Percentiles rank a stretch among this genome's conserved stretches.
These are phyloP conservation scores for Dicyrtoma fusca DNA, from an alignment of 2,888 invertebrate species.

Conservation along the genomic window DNA sequence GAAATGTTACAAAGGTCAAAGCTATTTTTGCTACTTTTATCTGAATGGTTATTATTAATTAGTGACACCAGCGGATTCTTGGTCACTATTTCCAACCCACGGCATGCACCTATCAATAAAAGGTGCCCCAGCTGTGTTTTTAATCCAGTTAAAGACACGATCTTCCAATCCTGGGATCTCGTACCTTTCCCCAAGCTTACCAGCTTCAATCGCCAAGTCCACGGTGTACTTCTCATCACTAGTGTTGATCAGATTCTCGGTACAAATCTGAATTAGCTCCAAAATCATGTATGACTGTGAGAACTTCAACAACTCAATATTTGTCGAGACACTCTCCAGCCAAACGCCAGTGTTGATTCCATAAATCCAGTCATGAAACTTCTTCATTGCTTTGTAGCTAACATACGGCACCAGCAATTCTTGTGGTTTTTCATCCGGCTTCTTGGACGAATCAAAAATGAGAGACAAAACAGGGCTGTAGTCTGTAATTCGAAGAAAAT, in stretches of 20 bases:
- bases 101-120: too few species aligned
- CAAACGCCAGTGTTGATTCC: background rate
- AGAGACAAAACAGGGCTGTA: too few species aligned
- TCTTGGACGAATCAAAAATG: too few species aligned
- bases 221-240: background rate
- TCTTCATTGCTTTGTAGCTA: too few species aligned
- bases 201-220: background rate
- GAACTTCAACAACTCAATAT: background rate
- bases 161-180: background rate
- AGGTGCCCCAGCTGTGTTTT: background rate
- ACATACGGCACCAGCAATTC: too few species aligned
- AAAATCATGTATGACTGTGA: background rate
- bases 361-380: background rate
- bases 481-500: too few species aligned
- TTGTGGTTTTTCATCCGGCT: too few species aligned
- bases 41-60: too few species aligned
- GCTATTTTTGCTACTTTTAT: too few species aligned
- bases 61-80: too few species aligned
- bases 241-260: background rate
- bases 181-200: background rate
- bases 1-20: too few species aligned
- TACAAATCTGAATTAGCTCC: constrained; percentile 5
- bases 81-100: too few species aligned
- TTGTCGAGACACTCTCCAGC: background rate
- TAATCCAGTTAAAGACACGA: background rate